A percentile compares a stretch with the other conserved stretches of the same genome.
Conservation (phyloP, 2,113 vertebrate genomes). For the Cephalopterus ornatus region DNA sequence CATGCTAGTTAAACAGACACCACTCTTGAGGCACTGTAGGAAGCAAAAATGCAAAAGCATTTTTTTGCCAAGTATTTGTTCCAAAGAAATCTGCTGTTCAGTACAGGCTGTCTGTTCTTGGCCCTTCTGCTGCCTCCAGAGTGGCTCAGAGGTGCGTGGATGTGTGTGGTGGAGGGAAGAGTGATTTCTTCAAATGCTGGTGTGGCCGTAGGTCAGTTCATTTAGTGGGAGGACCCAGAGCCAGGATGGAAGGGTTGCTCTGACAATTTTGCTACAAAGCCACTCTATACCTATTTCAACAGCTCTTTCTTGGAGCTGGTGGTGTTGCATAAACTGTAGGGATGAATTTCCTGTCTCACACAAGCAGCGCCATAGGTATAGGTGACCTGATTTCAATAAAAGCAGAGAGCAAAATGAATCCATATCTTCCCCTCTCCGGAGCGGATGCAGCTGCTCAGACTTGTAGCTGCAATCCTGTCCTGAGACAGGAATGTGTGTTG, state of each 20-base stretch:
- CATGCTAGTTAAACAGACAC: slow-evolving; percentile 10
- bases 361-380: neutral
- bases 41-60: neutral
- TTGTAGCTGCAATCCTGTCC: neutral
- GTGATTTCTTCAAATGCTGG: neutral
- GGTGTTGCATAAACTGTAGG: neutral
- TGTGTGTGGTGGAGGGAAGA: neutral
- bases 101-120: neutral
- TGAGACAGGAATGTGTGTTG: neutral
- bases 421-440: neutral
- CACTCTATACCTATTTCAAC: neutral
- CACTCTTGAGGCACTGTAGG: neutral
- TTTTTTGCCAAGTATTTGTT: slow-evolving; percentile 17
- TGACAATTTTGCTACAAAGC: neutral
- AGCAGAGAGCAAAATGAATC: neutral
- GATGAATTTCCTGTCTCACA: neutral
- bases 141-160: fast-evolving
- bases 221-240: neutral
- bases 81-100: slow-evolving; percentile 4
- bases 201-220: neutral
- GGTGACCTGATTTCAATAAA: neutral
- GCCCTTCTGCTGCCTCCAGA: neutral
- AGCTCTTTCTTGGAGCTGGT: neutral
- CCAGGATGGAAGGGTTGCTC: neutral
- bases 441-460: slow-evolving; percentile 7